phyloP scores from a whole-genome alignment of 2,797 vertebrate genomes.

The Cottoperca gobio region DNA sequence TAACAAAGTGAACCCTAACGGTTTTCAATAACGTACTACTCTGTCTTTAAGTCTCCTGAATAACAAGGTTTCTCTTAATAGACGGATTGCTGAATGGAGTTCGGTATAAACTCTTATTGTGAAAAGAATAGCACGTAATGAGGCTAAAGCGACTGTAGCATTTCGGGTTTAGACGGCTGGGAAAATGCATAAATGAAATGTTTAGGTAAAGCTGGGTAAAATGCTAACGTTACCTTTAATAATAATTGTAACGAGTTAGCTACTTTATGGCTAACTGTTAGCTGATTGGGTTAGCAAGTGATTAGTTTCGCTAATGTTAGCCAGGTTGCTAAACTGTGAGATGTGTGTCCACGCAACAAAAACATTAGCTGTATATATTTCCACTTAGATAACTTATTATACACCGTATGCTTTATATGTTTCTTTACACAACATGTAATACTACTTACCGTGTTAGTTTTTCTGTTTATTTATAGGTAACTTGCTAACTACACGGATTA shows the following conservation, averaged over 20 bases:
- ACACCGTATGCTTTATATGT: accelerated
- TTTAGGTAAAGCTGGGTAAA: accelerated
- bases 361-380: not conserved
- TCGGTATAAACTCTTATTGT: not conserved
- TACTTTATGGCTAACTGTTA: not conserved
- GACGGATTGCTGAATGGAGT: not conserved
- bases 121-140: not conserved
- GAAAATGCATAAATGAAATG: accelerated
- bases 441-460: slow-evolving; percentile 16
- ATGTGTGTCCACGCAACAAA: not conserved
- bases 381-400: accelerated
- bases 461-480: slow-evolving; percentile 13
- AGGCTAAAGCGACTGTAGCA: not conserved
- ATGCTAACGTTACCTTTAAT: accelerated
- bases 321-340: not conserved
- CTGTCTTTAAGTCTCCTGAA: accelerated
- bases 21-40: accelerated
- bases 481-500: slow-evolving; percentile 6
- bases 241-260: accelerated
- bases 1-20: accelerated
- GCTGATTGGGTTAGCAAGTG: not conserved
- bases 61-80: not conserved
- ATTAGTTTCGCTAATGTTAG: slow-evolving; percentile 8
- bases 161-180: accelerated
- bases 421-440: accelerated